Percentiles rank a stretch among this genome's conserved stretches.
Evolutionary conservation across 2,113 vertebrate species (phyloP).

Genomic region (Toxotes chatareus): DNA sequence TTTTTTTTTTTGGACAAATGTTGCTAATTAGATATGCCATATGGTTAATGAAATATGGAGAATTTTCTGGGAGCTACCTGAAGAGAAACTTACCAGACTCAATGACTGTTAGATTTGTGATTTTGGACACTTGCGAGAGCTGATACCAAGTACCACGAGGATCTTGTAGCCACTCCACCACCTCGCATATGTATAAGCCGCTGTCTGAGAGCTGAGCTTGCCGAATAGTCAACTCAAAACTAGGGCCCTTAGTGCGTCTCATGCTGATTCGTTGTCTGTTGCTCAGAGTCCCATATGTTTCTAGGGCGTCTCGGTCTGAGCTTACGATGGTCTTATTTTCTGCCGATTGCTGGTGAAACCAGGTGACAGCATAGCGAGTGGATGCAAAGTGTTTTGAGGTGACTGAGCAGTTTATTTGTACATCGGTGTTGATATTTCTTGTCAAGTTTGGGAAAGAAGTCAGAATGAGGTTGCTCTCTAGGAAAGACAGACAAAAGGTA

Average conservation of each 20-base stretch:
- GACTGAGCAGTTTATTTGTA: slow-evolving; percentile 73
- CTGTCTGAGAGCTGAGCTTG: slow-evolving; percentile 69
- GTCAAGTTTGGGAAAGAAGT: neutral
- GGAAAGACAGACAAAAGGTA: slow-evolving; percentile 26
- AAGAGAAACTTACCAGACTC: slow-evolving; percentile 67
- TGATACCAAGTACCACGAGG: slow-evolving; percentile 77
- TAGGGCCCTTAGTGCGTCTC: slow-evolving; percentile 44
- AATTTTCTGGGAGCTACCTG: neutral
- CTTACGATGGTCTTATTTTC: slow-evolving; percentile 61
- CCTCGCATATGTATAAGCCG: slow-evolving; percentile 77
- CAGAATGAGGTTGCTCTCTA: slow-evolving; percentile 74
- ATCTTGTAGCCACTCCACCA: slow-evolving; percentile 83
- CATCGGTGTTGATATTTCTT: slow-evolving; percentile 47
- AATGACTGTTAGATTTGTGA: slow-evolving; percentile 49
- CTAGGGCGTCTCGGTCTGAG: slow-evolving; percentile 64
- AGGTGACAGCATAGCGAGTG: slow-evolving; percentile 77
- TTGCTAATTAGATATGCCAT: neutral
- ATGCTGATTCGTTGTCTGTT: slow-evolving; percentile 68
- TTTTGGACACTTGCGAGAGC: slow-evolving; percentile 45
- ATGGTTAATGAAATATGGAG: neutral
- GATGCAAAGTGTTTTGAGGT: neutral
- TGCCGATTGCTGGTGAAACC: slow-evolving; percentile 57
- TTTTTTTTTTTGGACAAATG: neutral
- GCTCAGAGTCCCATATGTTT: slow-evolving; percentile 46
- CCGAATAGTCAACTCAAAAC: slow-evolving; percentile 74